phyloP scores from a whole-genome alignment of 2,797 vertebrate genomes.

The Brotula barbata region DNA sequence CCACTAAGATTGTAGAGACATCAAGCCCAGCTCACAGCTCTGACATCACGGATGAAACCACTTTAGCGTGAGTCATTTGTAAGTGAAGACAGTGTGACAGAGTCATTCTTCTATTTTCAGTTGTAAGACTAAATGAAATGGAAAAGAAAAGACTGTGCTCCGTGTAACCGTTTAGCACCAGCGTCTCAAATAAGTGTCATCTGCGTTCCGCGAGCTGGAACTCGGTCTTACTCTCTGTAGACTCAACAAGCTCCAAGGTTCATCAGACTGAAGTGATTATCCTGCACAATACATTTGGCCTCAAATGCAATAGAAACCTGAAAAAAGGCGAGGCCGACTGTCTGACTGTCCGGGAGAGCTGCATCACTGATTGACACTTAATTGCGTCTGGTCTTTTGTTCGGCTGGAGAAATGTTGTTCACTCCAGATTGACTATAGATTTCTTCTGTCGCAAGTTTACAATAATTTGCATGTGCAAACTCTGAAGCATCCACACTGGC shows the following conservation, averaged over 20 bases:
- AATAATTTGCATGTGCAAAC: neutral
- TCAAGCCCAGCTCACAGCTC: neutral
- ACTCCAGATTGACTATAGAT: conserved; percentile 8
- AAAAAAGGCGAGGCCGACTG: conserved; percentile 21
- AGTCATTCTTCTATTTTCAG: conserved; percentile 20
- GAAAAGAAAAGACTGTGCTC: conserved; percentile 18
- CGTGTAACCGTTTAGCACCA: conserved; percentile 25
- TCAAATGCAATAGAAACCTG: conserved; percentile 50
- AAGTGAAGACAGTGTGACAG: conserved; percentile 7
- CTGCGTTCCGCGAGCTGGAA: conserved; percentile 30
- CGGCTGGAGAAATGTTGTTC: conserved; percentile 22
- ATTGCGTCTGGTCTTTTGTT: conserved; percentile 34
- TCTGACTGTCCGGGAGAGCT: conserved; percentile 21
- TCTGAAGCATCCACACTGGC: conserved; percentile 6
- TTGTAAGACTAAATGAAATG: conserved; percentile 26
- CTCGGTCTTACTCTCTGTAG: conserved; percentile 31
- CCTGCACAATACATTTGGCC: conserved; percentile 41
- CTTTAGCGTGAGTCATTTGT: conserved; percentile 4
- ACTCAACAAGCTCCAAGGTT: conserved; percentile 43
- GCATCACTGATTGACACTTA: conserved; percentile 7
- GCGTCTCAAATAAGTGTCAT: conserved; percentile 14
- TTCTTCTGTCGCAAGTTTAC: conserved; percentile 1
- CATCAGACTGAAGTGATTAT: conserved; percentile 48
- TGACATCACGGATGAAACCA: conserved; percentile 11
- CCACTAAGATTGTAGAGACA: conserved; percentile 1